Percentiles rank a stretch among this genome's conserved stretches.
Conservation (phyloP, 1,140 invertebrate genomes). For the Drosophila yakuba region DNA sequence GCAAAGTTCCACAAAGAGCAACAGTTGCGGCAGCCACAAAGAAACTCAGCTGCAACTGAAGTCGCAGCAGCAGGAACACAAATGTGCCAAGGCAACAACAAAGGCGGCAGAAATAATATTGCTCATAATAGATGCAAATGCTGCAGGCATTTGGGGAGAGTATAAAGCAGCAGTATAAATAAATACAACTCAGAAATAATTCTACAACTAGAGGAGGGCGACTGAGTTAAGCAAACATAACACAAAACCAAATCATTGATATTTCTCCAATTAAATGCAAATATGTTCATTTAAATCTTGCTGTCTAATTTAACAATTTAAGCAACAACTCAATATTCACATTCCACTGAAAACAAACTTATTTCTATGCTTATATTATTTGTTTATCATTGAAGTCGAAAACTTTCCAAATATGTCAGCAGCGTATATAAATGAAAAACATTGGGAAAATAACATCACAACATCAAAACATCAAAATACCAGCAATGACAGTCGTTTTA, state of each 20-base stretch:
- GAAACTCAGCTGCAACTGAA: neutral
- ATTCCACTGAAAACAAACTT: too few relatives aligned
- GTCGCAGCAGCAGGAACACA: neutral
- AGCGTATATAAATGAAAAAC: neutral
- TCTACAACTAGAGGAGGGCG: neutral
- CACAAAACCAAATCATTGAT: too few relatives aligned
- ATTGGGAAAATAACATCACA: neutral
- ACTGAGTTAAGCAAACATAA: too few relatives aligned
- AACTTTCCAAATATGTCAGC: too few relatives aligned
- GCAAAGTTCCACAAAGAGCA: constrained; percentile 4
- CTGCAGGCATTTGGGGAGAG: neutral
- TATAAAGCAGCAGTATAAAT: neutral
- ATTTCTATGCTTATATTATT: too few relatives aligned
- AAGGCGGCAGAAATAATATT: constrained; percentile 3
- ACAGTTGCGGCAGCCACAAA: constrained; percentile 12
- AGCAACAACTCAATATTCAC: too few relatives aligned
- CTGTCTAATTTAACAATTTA: too few relatives aligned
- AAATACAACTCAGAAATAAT: neutral
- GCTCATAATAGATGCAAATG: neutral
- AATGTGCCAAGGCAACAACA: constrained; percentile 2
- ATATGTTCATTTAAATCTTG: too few relatives aligned
- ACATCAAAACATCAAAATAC: neutral
- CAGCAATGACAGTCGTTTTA: constrained; percentile 15
- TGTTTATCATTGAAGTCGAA: too few relatives aligned
- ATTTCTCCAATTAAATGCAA: too few relatives aligned